A percentile compares a stretch with the other conserved stretches of the same genome.
Evolutionary conservation across 1,140 invertebrate genomes (phyloP).

Genomic region (Drosophila serrata): DNA sequence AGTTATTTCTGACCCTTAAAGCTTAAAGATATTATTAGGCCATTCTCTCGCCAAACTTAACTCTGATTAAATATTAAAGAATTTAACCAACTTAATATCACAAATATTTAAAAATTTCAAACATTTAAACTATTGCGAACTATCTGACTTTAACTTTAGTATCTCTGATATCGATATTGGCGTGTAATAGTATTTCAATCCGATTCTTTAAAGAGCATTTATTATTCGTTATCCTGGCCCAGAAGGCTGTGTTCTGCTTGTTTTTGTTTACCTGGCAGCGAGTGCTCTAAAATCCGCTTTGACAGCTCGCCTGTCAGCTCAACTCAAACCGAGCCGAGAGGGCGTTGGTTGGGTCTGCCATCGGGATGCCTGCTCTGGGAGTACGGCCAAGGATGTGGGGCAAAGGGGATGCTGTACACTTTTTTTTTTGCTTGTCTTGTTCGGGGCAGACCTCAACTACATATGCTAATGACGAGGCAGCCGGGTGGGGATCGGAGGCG

Average conservation of each 20-base stretch:
- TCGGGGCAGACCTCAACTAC: conserved; percentile 68
- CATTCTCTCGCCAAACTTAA: too few relatives aligned
- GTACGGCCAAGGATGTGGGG: conserved; percentile 4
- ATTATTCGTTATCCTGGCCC: background rate
- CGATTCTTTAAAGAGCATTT: conserved; percentile 21
- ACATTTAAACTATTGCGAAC: background rate
- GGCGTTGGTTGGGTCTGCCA: conserved; percentile 14
- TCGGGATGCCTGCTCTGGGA: background rate
- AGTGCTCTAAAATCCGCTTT: conserved; percentile 83
- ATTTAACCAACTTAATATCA: too few relatives aligned
- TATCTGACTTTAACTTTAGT: too few relatives aligned
- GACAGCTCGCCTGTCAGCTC: conserved; percentile 73
- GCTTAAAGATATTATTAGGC: too few relatives aligned
- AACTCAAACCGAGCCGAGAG: conserved; percentile 33
- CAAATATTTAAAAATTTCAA: too few relatives aligned
- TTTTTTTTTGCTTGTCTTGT: conserved; percentile 67
- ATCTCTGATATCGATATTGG: background rate
- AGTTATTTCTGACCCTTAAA: too few relatives aligned
- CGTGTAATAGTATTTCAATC: background rate
- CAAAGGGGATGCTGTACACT: conserved; percentile 18
- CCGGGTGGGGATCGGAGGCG: background rate
- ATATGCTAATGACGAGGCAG: conserved; percentile 77
- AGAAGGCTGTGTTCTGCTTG: conserved; percentile 16
- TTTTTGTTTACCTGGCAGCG: conserved; percentile 75
- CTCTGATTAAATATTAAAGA: too few relatives aligned